Percentiles rank a stretch among this genome's conserved stretches.
Evolutionary conservation across 2,888 invertebrate genomes (phyloP).

Genomic region (Eupithecia inturbata): DNA sequence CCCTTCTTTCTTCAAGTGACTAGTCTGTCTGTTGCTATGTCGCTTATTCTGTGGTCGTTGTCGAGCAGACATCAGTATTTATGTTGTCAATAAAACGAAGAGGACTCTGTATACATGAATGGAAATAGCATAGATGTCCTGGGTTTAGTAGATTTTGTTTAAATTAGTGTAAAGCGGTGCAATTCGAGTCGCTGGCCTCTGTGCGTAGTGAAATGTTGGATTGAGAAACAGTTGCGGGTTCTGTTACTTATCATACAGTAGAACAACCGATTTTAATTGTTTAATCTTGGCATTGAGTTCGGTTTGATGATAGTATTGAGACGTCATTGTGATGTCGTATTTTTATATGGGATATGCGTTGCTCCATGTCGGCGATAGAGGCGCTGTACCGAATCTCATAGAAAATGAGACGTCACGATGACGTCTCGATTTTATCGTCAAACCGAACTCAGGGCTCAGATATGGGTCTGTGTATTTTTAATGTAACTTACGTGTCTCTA

Average conservation of each 20-base stretch:
- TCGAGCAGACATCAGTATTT: conserved; percentile 62
- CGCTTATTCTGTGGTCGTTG: conserved; percentile 11
- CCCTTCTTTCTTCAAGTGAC: not conserved
- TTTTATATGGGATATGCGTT: not conserved
- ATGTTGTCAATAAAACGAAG: conserved; percentile 78
- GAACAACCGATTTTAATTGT: not conserved
- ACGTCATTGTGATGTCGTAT: not conserved
- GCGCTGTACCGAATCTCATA: not conserved
- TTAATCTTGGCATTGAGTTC: not conserved
- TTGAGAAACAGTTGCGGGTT: not conserved
- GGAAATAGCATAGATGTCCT: conserved; percentile 59
- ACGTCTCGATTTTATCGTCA: not conserved
- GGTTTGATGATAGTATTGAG: not conserved
- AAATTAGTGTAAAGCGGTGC: conserved; percentile 1
- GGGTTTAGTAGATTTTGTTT: conserved; percentile 24
- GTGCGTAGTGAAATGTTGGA: not conserved
- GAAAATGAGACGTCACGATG: too few relatives aligned
- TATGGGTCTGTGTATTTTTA: too few relatives aligned
- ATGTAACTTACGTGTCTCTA: too few relatives aligned
- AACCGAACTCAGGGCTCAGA: not conserved
- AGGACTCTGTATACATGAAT: conserved; percentile 71
- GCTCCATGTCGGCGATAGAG: not conserved
- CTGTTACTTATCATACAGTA: too few relatives aligned
- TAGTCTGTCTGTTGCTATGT: not conserved
- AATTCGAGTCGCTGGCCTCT: not conserved